A percentile compares a stretch with the other conserved stretches of the same genome.
Evolutionary conservation across 2,797 vertebrate species (phyloP).

Genomic region (Micrastur ruficollis): DNA sequence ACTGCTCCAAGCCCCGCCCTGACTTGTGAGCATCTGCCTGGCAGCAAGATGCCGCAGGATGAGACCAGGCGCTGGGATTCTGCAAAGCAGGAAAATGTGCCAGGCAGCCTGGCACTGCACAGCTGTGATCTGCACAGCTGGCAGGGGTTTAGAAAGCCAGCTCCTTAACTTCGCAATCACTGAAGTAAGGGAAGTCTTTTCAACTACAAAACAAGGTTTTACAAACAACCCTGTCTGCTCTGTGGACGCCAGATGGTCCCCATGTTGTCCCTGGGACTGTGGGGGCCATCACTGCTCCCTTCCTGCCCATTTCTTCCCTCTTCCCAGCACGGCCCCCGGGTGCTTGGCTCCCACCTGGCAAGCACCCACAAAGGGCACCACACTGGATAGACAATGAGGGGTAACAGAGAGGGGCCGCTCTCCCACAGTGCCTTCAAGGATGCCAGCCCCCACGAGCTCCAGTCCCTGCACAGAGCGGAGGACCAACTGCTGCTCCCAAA

Average conservation of each 20-base stretch:
- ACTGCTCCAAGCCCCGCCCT: rapidly evolving
- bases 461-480: neutral
- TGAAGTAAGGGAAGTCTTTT: neutral
- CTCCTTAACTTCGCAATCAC: neutral
- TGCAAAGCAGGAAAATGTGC: neutral
- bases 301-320: neutral
- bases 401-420: neutral
- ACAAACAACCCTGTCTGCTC: neutral
- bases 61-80: neutral
- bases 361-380: neutral
- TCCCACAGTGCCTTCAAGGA: rapidly evolving
- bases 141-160: neutral
- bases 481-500: neutral
- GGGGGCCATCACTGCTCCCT: neutral
- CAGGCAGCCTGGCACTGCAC: neutral
- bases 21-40: neutral
- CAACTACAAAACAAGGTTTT: neutral
- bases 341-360: rapidly evolving
- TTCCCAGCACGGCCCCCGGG: neutral
- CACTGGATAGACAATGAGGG: rapidly evolving
- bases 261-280: rapidly evolving
- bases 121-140: rapidly evolving
- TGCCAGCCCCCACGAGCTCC: neutral
- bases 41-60: neutral
- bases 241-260: neutral